A percentile compares a stretch with the other conserved stretches of the same genome.
These are phyloP conservation scores for Potamilus streckersoni DNA, from an alignment of 1,140 invertebrate genomes.

Conservation along the genomic window DNA sequence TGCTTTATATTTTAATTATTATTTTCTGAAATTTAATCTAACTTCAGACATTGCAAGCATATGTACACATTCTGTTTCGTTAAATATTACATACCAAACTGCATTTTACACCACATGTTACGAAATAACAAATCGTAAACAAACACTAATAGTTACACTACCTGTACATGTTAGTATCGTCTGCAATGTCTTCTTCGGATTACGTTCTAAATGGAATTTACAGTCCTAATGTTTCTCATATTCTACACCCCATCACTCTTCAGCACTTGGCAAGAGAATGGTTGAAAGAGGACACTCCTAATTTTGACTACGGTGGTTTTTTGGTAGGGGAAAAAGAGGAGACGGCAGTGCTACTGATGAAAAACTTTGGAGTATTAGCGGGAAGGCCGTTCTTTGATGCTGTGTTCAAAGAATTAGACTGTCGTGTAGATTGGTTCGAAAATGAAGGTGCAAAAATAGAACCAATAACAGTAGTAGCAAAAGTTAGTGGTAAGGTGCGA, in stretches of 20 bases:
- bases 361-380: conserved; percentile 66
- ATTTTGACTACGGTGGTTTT: conserved; percentile 67
- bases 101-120: too few relatives aligned
- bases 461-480: conserved; percentile 56
- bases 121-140: too few relatives aligned
- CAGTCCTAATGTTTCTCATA: conserved; percentile 39
- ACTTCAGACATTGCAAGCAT: too few relatives aligned
- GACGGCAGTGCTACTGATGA: conserved; percentile 62
- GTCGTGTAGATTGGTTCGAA: conserved; percentile 60
- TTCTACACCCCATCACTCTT: conserved; percentile 58
- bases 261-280: conserved; percentile 60
- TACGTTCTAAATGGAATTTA: conserved; percentile 36
- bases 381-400: conserved; percentile 69
- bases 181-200: conserved; percentile 9
- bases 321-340: conserved; percentile 65
- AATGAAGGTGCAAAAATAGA: conserved; percentile 58
- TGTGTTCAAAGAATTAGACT: conserved; percentile 66
- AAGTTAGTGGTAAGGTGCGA: conserved; percentile 63
- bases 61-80: too few relatives aligned
- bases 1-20: too few relatives aligned
- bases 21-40: too few relatives aligned
- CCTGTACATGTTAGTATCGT: too few relatives aligned
- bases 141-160: too few relatives aligned
- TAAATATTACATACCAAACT: too few relatives aligned
- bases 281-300: conserved; percentile 66